These are phyloP conservation scores for Thereva unica DNA, from an alignment of 2,888 invertebrate species.

Conservation along the genomic window DNA sequence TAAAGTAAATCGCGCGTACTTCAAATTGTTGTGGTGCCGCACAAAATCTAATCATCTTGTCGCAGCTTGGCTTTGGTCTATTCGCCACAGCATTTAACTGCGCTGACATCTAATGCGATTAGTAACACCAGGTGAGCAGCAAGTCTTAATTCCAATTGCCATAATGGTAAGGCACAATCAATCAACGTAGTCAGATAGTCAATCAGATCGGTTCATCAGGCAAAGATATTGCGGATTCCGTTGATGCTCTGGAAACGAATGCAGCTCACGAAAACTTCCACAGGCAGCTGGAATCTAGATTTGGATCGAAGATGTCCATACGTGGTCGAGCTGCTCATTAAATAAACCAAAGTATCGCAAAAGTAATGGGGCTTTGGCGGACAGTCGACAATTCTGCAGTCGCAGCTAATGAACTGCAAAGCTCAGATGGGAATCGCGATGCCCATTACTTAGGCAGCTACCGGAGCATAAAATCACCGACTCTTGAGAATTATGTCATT, in stretches of 20 bases:
- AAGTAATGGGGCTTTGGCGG: background rate
- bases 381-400: background rate
- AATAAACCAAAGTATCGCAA: slow-evolving; percentile 6
- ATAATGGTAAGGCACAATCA: slow-evolving; percentile 29
- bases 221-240: slow-evolving; percentile 4
- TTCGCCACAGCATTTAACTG: background rate
- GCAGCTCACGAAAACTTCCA: slow-evolving; percentile 21
- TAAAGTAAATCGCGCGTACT: too few species aligned
- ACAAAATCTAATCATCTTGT: slow-evolving; percentile 14
- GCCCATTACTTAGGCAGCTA: background rate
- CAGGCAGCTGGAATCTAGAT: slow-evolving; percentile 2
- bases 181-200: slow-evolving; percentile 29
- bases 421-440: slow-evolving; percentile 1
- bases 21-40: too few species aligned
- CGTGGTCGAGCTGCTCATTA: slow-evolving; percentile 16
- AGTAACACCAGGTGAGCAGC: slow-evolving; percentile 31
- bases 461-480: slow-evolving; percentile 6
- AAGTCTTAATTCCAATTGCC: slow-evolving; percentile 31
- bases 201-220: slow-evolving; percentile 29
- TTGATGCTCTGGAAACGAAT: slow-evolving; percentile 3
- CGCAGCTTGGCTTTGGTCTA: slow-evolving; percentile 3
- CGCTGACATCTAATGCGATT: slow-evolving; percentile 32
- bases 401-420: background rate
- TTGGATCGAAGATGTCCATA: slow-evolving; percentile 24
- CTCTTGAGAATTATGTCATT: slow-evolving; percentile 9